Percentiles rank a stretch among this genome's conserved stretches.
Conservation (phyloP, 1,140 invertebrate genomes). For the Onthophagus taurus region DNA sequence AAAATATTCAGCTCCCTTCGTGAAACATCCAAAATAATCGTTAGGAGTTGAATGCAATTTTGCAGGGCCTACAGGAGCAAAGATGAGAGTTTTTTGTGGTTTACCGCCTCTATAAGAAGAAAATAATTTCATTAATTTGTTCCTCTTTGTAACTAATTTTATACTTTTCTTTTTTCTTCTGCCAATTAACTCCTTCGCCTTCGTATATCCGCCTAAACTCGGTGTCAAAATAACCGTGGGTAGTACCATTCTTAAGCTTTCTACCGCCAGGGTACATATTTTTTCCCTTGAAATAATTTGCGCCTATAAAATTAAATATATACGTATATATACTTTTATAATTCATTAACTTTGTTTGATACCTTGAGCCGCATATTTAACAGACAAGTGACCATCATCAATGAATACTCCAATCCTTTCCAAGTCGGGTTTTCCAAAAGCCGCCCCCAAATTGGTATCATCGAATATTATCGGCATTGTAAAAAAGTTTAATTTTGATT, state of each 20-base stretch:
- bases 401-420: slow-evolving; percentile 33
- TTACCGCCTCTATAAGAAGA: not conserved
- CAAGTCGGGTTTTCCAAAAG: slow-evolving; percentile 32
- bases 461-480: not conserved
- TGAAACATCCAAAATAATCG: slow-evolving; percentile 34
- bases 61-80: slow-evolving; percentile 5
- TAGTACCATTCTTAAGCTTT: slow-evolving; percentile 29
- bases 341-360: not conserved
- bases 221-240: slow-evolving; percentile 33
- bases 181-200: slow-evolving; percentile 20
- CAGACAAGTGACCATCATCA: slow-evolving; percentile 26
- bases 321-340: not conserved
- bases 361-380: not conserved
- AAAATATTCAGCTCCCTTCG: slow-evolving; percentile 26
- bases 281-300: slow-evolving; percentile 8
- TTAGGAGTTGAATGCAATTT: slow-evolving; percentile 32
- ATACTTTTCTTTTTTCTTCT: not conserved
- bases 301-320: slow-evolving; percentile 2
- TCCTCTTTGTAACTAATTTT: too few species aligned
- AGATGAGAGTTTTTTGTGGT: not conserved
- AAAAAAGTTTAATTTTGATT: too few species aligned
- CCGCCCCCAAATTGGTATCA: slow-evolving; percentile 6
- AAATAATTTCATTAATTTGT: too few species aligned
- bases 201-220: slow-evolving; percentile 30
- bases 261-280: slow-evolving; percentile 18